Conservation (phyloP, 2,113 vertebrate genomes). For the Propithecus coquereli region DNA sequence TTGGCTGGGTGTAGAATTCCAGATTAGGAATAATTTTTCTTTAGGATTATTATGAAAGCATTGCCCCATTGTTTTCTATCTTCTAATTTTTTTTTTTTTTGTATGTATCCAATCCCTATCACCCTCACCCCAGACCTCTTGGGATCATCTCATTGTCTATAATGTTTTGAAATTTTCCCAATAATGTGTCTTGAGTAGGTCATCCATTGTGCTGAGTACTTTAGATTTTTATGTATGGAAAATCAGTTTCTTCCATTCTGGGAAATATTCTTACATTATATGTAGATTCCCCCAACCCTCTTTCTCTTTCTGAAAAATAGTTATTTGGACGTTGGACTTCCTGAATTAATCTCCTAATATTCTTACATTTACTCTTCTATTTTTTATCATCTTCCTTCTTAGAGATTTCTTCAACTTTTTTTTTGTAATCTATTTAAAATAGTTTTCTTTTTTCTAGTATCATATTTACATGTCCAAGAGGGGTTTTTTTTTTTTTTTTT, state of each 20-base stretch:
- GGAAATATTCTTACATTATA: not conserved
- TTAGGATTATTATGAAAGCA: constrained; percentile 23
- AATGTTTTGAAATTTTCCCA: not conserved
- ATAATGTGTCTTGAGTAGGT: not conserved
- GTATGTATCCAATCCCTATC: not conserved
- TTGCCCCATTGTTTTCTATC: not conserved
- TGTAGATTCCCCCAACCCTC: not conserved
- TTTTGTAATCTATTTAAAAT: constrained; percentile 18
- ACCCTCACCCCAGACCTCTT: not conserved
- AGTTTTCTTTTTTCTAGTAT: not conserved
- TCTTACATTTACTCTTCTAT: not conserved
- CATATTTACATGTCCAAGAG: not conserved
- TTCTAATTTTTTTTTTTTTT: not conserved
- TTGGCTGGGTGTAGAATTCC: not conserved
- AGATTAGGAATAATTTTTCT: not conserved
- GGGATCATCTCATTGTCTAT: not conserved
- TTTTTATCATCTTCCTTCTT: not conserved
- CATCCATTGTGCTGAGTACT: not conserved
- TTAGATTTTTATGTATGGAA: not conserved
- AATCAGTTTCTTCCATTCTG: not conserved
- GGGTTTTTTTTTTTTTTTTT: not conserved
- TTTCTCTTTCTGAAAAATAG: not conserved
- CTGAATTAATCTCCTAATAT: not conserved
- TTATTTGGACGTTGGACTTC: constrained; percentile 23
- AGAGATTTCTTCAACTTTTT: constrained; percentile 11